phyloP scores from a whole-genome alignment of 2,797 vertebrate species.

The Falco concolor region DNA sequence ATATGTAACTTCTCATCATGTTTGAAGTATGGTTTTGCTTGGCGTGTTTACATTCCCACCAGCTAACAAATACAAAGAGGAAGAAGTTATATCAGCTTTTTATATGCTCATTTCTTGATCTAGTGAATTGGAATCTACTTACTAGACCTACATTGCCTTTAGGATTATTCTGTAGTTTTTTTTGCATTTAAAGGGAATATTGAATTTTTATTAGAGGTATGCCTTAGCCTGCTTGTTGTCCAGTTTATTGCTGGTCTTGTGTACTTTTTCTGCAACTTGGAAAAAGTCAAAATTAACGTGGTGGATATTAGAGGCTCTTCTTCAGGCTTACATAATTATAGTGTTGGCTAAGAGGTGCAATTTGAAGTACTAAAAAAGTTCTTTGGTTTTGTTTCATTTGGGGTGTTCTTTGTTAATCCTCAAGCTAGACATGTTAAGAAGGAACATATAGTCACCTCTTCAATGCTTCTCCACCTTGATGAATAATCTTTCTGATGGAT shows the following conservation, averaged over 20 bases:
- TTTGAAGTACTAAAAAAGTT: neutral
- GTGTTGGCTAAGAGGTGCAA: neutral
- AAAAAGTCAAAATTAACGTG: neutral
- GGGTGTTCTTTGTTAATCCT: neutral
- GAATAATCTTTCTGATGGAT: neutral
- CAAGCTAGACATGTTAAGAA: neutral
- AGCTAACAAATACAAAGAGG: neutral
- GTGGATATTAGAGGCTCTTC: neutral
- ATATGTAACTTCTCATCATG: neutral
- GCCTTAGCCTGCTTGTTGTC: neutral
- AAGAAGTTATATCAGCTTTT: neutral
- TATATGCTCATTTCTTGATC: neutral
- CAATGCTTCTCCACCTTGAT: neutral
- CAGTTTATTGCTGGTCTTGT: neutral
- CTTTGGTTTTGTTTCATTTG: neutral
- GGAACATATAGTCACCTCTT: neutral
- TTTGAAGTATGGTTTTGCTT: neutral
- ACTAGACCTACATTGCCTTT: neutral
- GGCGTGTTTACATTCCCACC: neutral
- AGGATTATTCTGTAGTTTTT: neutral
- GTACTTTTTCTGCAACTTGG: neutral
- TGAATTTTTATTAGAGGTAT: neutral
- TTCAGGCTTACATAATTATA: neutral
- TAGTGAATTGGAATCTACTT: neutral
- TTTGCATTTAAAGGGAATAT: neutral